Conservation (phyloP, 1,140 invertebrate genomes). For the Schmidtea mediterranea region DNA sequence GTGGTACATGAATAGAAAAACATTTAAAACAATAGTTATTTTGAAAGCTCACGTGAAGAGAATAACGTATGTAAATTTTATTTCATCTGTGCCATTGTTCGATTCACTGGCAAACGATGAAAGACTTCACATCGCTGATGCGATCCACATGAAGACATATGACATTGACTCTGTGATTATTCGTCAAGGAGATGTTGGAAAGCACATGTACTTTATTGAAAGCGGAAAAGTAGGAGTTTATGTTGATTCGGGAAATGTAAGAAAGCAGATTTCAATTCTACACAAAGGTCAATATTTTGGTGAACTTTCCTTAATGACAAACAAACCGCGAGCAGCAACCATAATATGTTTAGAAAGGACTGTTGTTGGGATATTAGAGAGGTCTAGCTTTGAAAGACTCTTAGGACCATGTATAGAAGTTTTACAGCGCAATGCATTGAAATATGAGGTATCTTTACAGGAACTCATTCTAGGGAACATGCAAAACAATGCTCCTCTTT, state of each 20-base stretch:
- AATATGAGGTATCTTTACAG: too few species aligned
- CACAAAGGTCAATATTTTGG: slow-evolving; percentile 23
- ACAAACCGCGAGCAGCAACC: slow-evolving; percentile 5
- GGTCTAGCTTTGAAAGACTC: slow-evolving; percentile 21
- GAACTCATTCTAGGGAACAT: too few species aligned
- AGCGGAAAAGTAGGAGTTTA: slow-evolving; percentile 39
- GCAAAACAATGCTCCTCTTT: too few species aligned
- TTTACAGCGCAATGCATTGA: slow-evolving; percentile 14
- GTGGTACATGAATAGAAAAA: slow-evolving; percentile 54
- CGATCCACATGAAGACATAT: slow-evolving; percentile 29
- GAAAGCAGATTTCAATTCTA: slow-evolving; percentile 13
- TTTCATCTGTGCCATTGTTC: slow-evolving; percentile 54
- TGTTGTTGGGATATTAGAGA: slow-evolving; percentile 21
- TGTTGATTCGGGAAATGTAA: too few species aligned
- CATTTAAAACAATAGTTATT: slow-evolving; percentile 68
- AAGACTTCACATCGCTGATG: slow-evolving; percentile 78
- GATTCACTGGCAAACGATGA: slow-evolving; percentile 51
- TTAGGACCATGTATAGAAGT: slow-evolving; percentile 24
- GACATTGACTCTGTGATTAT: background rate
- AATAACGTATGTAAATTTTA: slow-evolving; percentile 72
- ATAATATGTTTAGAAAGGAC: slow-evolving; percentile 9
- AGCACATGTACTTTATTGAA: slow-evolving; percentile 90
- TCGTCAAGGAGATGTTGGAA: slow-evolving; percentile 48
- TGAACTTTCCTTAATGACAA: slow-evolving; percentile 12
- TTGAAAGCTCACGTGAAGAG: slow-evolving; percentile 69